A percentile compares a stretch with the other conserved stretches of the same genome.
Conservation (phyloP, 2,797 vertebrate species). For the Molothrus ater region DNA sequence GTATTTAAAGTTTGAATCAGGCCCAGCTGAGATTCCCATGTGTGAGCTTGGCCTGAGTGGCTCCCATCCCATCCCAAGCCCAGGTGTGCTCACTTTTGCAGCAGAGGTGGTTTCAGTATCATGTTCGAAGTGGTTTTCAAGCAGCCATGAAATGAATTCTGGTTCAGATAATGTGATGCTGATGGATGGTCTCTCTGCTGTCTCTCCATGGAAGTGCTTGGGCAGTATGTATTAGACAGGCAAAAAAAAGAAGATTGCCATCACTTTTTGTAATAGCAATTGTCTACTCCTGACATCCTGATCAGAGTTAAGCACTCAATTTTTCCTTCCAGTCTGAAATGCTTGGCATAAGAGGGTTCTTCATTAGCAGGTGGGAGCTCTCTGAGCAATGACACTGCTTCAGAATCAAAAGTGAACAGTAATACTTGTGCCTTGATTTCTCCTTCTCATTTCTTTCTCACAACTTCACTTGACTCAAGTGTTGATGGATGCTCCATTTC, state of each 20-base stretch:
- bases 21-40: not conserved
- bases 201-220: not conserved
- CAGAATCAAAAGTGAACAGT: not conserved
- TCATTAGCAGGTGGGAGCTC: conserved; percentile 21
- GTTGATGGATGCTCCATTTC: not conserved
- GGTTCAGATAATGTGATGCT: not conserved
- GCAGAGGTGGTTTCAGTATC: not conserved
- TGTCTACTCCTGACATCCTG: not conserved
- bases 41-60: not conserved
- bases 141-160: not conserved
- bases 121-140: not conserved
- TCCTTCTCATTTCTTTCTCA: not conserved
- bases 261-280: not conserved
- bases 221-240: not conserved
- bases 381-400: not conserved
- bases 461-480: not conserved
- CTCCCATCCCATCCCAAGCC: not conserved
- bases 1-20: not conserved
- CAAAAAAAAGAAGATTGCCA: not conserved
- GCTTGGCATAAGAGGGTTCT: not conserved
- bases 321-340: not conserved
- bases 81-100: not conserved
- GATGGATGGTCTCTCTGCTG: not conserved
- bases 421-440: conserved; percentile 13
- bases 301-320: not conserved